Conservation (phyloP, 2,888 invertebrate genomes). For the Hypercompe scribonia region DNA sequence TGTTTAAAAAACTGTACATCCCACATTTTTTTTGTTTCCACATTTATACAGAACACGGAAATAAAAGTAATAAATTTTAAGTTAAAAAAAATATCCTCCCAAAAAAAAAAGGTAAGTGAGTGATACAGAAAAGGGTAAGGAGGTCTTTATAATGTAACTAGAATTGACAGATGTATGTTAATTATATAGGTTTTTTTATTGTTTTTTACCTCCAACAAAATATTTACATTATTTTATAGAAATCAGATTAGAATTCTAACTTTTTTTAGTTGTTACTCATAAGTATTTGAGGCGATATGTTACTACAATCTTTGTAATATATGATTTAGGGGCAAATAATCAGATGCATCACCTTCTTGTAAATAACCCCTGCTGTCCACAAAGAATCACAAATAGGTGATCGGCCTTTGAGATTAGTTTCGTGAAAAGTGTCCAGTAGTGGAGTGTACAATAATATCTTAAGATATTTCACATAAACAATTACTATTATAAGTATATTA, state of each 20-base stretch:
- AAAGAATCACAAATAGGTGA: no score
- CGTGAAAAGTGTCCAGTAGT: no score
- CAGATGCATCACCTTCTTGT: background rate
- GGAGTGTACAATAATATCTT: background rate
- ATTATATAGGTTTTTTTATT: no score
- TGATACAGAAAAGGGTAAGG: background rate
- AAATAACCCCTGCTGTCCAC: no score
- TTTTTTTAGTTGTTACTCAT: background rate
- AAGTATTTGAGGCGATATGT: no score
- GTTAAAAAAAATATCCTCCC: background rate
- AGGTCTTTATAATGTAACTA: background rate
- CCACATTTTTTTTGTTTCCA: background rate
- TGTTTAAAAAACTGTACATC: background rate
- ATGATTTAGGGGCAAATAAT: background rate
- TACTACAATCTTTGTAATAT: no score
- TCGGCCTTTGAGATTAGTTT: no score
- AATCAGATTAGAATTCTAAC: background rate
- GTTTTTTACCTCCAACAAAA: no score
- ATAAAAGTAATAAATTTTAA: background rate
- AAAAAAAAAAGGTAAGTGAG: background rate
- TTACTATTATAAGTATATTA: background rate
- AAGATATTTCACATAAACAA: background rate
- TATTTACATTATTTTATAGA: no score
- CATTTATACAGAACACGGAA: constrained; percentile 1
- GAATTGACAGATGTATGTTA: background rate